Evolutionary conservation across 2,888 invertebrate species (phyloP).

Genomic region (Hypolimnas misippus): DNA sequence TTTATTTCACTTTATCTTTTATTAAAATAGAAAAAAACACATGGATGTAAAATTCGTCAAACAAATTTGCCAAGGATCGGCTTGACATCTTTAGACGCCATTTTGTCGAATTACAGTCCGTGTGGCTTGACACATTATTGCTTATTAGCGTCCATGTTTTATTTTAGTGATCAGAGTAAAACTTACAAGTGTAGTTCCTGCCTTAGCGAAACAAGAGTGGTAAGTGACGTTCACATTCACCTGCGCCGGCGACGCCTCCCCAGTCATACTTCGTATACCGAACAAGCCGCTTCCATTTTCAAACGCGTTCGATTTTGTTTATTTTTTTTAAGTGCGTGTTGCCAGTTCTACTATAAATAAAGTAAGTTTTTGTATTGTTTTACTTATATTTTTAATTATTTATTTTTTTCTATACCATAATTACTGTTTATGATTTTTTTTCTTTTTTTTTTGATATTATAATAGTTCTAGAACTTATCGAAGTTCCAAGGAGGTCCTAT

Average conservation of each 20-base stretch:
- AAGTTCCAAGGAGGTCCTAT: slow-evolving; percentile 7
- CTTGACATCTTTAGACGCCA: too few species aligned
- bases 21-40: too few species aligned
- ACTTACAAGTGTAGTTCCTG: too few species aligned
- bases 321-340: slow-evolving; percentile 59
- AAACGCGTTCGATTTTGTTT: slow-evolving; percentile 52
- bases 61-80: too few species aligned
- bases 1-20: too few species aligned
- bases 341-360: slow-evolving; percentile 51
- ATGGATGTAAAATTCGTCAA: too few species aligned
- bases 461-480: slow-evolving; percentile 9
- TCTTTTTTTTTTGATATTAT: background rate
- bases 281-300: slow-evolving; percentile 58
- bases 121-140: too few species aligned
- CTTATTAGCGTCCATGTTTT: too few species aligned
- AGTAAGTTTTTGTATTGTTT: slow-evolving; percentile 36
- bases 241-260: slow-evolving; percentile 68
- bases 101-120: too few species aligned
- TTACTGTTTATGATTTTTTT: too few species aligned
- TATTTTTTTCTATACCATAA: background rate
- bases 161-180: too few species aligned
- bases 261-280: slow-evolving; percentile 69
- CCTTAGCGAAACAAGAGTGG: slow-evolving; percentile 77
- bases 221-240: slow-evolving; percentile 77
- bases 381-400: background rate